phyloP scores from a whole-genome alignment of 2,888 invertebrate species.

The Yponomeuta cagnagella region DNA sequence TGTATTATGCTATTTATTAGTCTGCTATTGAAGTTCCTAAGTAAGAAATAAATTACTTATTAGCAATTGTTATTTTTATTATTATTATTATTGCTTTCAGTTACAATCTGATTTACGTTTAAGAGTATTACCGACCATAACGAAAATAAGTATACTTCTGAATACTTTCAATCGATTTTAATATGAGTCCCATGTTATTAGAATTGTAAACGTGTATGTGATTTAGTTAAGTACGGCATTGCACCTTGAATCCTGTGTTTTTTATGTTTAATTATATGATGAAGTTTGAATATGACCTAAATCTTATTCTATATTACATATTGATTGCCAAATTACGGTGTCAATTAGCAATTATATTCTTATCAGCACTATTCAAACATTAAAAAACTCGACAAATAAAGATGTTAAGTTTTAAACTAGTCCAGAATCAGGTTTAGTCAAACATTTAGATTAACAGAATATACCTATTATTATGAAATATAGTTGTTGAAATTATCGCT shows the following conservation, averaged over 20 bases:
- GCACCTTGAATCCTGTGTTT: background rate
- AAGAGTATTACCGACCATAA: background rate
- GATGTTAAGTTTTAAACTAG: background rate
- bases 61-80: background rate
- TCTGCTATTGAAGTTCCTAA: slow-evolving; percentile 5
- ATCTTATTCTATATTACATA: too few relatives aligned
- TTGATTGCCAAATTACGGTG: background rate
- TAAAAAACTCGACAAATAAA: background rate
- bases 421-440: background rate
- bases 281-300: too few relatives aligned
- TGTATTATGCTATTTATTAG: background rate
- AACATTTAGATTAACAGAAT: background rate
- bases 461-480: background rate
- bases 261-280: background rate
- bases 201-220: background rate
- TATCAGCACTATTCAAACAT: background rate
- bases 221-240: background rate
- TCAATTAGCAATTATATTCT: background rate
- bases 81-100: background rate
- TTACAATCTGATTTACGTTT: background rate
- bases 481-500: slow-evolving; percentile 17
- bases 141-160: background rate
- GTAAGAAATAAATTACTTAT: slow-evolving; percentile 6
- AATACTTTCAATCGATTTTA: background rate
- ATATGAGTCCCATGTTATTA: background rate